Evolutionary conservation across 2,888 invertebrate genomes (phyloP).

Genomic region (Plemyria rubiginata): DNA sequence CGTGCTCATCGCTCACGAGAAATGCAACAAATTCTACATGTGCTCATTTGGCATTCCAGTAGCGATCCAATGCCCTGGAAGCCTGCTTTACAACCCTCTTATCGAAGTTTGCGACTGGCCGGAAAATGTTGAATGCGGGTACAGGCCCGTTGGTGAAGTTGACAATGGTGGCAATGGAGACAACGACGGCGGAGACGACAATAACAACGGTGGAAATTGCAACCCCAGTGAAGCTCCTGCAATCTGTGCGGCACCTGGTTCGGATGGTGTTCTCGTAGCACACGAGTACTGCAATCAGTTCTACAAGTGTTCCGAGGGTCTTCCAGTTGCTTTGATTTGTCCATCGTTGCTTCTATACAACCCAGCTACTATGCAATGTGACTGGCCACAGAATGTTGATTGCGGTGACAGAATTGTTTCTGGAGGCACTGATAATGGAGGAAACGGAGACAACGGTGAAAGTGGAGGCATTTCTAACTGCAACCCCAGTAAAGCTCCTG

Average conservation of each 20-base stretch:
- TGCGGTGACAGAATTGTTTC: constrained; percentile 62
- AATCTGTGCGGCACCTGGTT: constrained; percentile 42
- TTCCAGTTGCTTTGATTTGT: constrained; percentile 81
- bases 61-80: constrained; percentile 23
- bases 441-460: constrained; percentile 2
- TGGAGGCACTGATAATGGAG: constrained; percentile 10
- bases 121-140: constrained; percentile 52
- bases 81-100: constrained; percentile 50
- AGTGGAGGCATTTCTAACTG: constrained; percentile 24
- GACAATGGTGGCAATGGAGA: constrained; percentile 28
- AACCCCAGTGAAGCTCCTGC: constrained; percentile 42
- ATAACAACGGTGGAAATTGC: constrained; percentile 31
- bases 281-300: constrained; percentile 46
- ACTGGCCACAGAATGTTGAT: constrained; percentile 83
- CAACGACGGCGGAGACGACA: constrained; percentile 13
- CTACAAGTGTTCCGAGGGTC: constrained; percentile 85
- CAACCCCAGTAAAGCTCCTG: constrained; percentile 42
- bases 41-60: constrained; percentile 44
- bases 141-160: constrained; percentile 38
- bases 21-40: constrained; percentile 53
- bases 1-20: constrained; percentile 47
- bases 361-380: constrained; percentile 75
- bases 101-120: constrained; percentile 57
- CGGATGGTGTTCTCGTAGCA: constrained; percentile 49
- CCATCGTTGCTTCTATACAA: constrained; percentile 81